These are phyloP conservation scores for Furnarius figulus DNA, from an alignment of 2,113 vertebrate species.

Conservation along the genomic window DNA sequence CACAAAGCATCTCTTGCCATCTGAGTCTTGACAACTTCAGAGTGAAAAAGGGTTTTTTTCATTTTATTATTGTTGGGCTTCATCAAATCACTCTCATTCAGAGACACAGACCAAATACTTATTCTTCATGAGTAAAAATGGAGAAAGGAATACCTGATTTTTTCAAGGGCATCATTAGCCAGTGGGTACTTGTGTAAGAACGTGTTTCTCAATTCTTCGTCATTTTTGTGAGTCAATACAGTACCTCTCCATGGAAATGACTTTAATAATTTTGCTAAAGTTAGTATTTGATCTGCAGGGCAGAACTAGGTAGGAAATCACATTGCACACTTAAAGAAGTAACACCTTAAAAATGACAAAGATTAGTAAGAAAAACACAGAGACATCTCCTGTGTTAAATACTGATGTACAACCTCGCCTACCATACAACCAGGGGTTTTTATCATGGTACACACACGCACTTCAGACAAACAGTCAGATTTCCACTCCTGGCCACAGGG, in stretches of 20 bases:
- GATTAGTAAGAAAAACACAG: neutral
- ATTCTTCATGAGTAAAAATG: neutral
- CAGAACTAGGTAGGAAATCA: neutral
- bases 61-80: neutral
- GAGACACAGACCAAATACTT: neutral
- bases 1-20: neutral
- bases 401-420: neutral
- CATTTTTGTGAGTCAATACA: neutral
- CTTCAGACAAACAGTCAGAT: neutral
- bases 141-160: neutral
- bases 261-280: neutral
- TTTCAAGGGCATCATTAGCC: neutral
- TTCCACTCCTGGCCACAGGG: neutral
- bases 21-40: neutral
- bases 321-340: neutral
- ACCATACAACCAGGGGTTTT: neutral
- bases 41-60: neutral
- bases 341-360: neutral
- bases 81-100: neutral
- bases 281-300: neutral
- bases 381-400: neutral
- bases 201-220: neutral
- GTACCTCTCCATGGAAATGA: neutral
- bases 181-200: neutral
- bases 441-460: rapidly evolving